Evolutionary conservation across 2,888 invertebrate species (phyloP).

Genomic region (Megamerina dolium): DNA sequence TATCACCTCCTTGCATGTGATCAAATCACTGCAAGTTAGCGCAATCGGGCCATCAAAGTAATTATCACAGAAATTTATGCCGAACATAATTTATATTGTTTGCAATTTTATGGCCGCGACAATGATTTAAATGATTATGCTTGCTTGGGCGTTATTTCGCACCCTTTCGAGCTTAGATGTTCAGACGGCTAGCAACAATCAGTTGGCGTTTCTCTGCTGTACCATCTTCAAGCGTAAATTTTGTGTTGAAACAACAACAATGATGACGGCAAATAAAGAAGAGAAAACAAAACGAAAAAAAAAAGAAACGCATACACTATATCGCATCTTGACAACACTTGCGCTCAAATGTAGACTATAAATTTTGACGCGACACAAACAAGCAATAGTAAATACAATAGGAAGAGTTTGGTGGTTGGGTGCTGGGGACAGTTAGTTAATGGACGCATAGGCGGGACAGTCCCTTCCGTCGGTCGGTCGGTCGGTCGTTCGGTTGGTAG

Average conservation of each 20-base stretch:
- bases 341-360: slow-evolving; percentile 40
- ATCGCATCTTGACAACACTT: slow-evolving; percentile 39
- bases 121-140: slow-evolving; percentile 21
- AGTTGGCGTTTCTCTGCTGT: slow-evolving; percentile 1
- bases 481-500: no score
- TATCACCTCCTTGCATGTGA: no score
- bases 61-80: slow-evolving; percentile 16
- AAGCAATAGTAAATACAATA: no score
- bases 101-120: slow-evolving; percentile 16
- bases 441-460: no score
- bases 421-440: no score
- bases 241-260: neutral
- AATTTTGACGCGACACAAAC: slow-evolving; percentile 29
- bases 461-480: no score
- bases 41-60: slow-evolving; percentile 15
- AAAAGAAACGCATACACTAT: slow-evolving; percentile 24
- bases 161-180: no score
- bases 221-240: neutral
- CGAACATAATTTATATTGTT: slow-evolving; percentile 13
- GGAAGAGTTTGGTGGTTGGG: no score
- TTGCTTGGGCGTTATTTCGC: slow-evolving; percentile 5
- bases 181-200: neutral
- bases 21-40: no score
- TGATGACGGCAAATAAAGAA: neutral
- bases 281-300: neutral